phyloP scores from a whole-genome alignment of 2,113 vertebrate genomes.

The Proterorhinus semilunaris region DNA sequence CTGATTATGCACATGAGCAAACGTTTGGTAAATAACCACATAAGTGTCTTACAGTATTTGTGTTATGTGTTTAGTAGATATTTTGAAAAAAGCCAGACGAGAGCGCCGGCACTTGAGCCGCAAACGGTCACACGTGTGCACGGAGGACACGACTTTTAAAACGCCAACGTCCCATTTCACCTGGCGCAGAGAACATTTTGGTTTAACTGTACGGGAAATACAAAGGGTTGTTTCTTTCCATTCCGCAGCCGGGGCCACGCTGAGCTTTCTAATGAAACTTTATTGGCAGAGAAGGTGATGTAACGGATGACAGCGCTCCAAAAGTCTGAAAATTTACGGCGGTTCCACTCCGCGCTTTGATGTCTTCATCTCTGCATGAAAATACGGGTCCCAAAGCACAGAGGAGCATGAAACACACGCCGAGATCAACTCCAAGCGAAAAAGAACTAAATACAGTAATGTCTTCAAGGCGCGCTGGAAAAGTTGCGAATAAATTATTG shows the following conservation, averaged over 20 bases:
- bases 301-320: constrained; percentile 70
- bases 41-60: too few species aligned
- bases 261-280: constrained; percentile 61
- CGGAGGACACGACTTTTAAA: background rate
- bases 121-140: background rate
- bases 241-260: constrained; percentile 33
- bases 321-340: constrained; percentile 67
- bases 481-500: constrained; percentile 15
- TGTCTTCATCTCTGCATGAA: constrained; percentile 62
- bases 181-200: constrained; percentile 6
- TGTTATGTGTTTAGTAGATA: too few species aligned
- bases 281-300: constrained; percentile 70
- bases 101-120: background rate
- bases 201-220: constrained; percentile 31
- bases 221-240: constrained; percentile 56
- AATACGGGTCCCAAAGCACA: constrained; percentile 63
- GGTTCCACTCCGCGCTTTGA: constrained; percentile 64
- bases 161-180: constrained; percentile 7
- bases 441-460: constrained; percentile 33
- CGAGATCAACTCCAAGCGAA: constrained; percentile 49
- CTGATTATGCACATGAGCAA: too few species aligned
- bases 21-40: too few species aligned
- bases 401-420: constrained; percentile 51
- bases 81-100: too few species aligned
- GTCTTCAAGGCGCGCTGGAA: constrained; percentile 9